Conservation (phyloP, 2,797 vertebrate genomes). For the Rhincodon typus region DNA sequence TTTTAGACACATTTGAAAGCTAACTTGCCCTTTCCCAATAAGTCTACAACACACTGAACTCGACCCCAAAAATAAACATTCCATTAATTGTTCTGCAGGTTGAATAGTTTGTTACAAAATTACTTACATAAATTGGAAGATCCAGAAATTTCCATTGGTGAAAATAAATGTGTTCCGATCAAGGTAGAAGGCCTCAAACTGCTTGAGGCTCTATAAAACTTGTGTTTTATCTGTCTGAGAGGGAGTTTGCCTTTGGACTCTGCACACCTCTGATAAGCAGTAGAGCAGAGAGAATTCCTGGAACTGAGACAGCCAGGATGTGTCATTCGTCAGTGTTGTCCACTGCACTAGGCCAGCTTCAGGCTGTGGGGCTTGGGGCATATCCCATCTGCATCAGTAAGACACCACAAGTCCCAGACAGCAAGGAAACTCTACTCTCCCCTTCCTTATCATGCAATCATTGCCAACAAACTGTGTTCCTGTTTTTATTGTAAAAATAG, state of each 20-base stretch:
- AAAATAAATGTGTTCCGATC: neutral
- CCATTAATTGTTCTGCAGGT: neutral
- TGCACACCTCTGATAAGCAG: slow-evolving; percentile 18
- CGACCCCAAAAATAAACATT: neutral
- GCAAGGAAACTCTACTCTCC: neutral
- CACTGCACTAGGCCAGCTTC: neutral
- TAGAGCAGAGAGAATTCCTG: neutral
- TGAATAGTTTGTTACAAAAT: neutral
- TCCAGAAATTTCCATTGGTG: neutral
- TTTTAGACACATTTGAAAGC: neutral
- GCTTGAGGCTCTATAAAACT: neutral
- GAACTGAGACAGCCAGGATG: neutral
- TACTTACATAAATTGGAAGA: neutral
- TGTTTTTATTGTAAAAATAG: neutral
- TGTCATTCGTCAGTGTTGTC: neutral
- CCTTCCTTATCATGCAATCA: too few species aligned
- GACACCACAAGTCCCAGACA: neutral
- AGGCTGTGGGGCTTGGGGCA: too few species aligned
- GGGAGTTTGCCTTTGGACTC: neutral
- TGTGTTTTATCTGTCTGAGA: neutral
- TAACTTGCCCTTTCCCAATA: neutral
- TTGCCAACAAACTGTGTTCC: too few species aligned
- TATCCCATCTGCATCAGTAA: neutral
- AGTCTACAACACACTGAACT: neutral
- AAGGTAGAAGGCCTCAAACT: neutral